Evolutionary conservation across 2,797 vertebrate genomes (phyloP).

Genomic region (Neopelma chrysocephalum): DNA sequence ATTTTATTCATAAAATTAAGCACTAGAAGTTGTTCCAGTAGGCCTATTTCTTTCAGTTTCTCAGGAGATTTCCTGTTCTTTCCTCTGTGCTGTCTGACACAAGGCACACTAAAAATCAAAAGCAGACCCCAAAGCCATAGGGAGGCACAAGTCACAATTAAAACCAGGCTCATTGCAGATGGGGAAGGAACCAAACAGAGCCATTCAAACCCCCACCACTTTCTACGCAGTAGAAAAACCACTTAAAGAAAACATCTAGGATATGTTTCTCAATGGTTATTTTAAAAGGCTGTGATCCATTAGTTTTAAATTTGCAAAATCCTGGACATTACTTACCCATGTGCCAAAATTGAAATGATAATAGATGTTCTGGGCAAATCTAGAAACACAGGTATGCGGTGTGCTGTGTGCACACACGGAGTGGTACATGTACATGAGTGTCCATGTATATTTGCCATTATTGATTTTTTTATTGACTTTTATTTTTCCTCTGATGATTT

Average conservation of each 20-base stretch:
- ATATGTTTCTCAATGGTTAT: not conserved
- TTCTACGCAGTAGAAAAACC: not conserved
- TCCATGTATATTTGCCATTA: not conserved
- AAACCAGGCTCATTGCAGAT: not conserved
- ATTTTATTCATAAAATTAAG: not conserved
- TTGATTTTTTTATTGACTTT: not conserved
- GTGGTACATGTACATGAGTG: rapidly evolving
- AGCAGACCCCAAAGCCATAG: not conserved
- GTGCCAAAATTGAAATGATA: not conserved
- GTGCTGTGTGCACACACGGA: not conserved
- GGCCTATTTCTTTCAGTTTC: not conserved
- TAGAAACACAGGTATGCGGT: not conserved
- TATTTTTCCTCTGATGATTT: not conserved
- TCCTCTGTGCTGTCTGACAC: not conserved
- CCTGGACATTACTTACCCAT: not conserved
- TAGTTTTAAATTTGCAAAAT: not conserved
- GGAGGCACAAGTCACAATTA: not conserved
- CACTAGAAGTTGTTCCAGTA: not conserved
- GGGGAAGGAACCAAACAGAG: not conserved
- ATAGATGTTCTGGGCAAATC: not conserved
- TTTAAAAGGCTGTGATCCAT: not conserved
- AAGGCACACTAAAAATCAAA: not conserved
- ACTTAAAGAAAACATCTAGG: not conserved
- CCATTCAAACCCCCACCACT: not conserved
- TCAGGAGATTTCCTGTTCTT: not conserved